These are phyloP conservation scores for Tinea trinotella DNA, from an alignment of 2,888 invertebrate species.

Conservation along the genomic window DNA sequence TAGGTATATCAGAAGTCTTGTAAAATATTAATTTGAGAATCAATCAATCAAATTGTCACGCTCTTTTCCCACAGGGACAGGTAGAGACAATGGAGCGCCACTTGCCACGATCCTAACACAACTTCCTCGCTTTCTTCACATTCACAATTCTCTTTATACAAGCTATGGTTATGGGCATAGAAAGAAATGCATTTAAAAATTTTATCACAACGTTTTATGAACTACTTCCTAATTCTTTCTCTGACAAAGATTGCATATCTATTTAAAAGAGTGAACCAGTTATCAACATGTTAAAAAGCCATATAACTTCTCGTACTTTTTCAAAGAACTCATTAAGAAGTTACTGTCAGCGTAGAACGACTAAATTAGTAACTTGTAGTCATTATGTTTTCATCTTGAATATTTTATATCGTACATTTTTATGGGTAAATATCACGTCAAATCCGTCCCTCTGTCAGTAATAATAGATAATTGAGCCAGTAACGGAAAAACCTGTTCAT, in stretches of 20 bases:
- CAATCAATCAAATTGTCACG: too few relatives aligned
- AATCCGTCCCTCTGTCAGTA: not conserved
- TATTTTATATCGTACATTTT: not conserved
- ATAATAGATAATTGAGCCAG: not conserved
- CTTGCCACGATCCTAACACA: too few relatives aligned
- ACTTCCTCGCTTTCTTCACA: too few relatives aligned
- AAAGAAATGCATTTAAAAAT: not conserved
- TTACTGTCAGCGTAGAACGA: constrained; percentile 2
- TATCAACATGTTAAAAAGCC: constrained; percentile 10
- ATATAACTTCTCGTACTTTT: constrained; percentile 10
- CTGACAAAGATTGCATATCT: not conserved
- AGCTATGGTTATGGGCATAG: too few relatives aligned
- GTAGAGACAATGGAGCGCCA: too few relatives aligned
- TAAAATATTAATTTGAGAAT: too few relatives aligned
- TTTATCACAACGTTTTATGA: not conserved
- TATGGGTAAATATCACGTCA: not conserved
- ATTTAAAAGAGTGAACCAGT: not conserved
- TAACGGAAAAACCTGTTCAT: constrained; percentile 11
- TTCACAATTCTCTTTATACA: too few relatives aligned
- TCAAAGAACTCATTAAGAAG: constrained; percentile 10
- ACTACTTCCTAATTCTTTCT: not conserved
- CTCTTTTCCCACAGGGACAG: too few relatives aligned
- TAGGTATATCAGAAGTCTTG: not conserved
- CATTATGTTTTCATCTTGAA: not conserved
- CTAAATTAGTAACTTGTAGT: not conserved